Base-by-base conservation (phyloP, 1,140 invertebrate genomes). In the Dinoponera quadriceps region DNA sequence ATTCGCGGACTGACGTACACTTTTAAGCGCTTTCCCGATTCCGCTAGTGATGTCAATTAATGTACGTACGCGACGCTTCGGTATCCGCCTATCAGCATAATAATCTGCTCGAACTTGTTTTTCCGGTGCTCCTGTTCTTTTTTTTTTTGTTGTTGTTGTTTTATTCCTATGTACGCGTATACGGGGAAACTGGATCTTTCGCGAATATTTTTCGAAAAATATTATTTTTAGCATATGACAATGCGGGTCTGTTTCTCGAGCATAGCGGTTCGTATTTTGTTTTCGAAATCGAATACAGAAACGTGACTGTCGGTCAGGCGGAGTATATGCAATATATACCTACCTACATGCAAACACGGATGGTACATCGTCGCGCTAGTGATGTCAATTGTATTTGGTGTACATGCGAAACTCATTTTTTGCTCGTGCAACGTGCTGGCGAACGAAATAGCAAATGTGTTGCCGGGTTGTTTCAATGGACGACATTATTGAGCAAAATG, bases 121-220 rank as follows among this genome's bases (percentile, higher is more conserved):
- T 75, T 49, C 25, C 38, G 7, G 11, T n/a, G n/a, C 14, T 29
- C 49, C 18, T 5, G n/a, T n/a, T 66, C 7, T 66, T 66, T 66
- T 63, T 62, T 63, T 3, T 77, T 38, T 11, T 29, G 7, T 4
- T 59, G n/a, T n/a, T n/a, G n/a, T 62, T 63, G 38, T 77, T 38
- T 11, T 29, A 14, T 4, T 59, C 85, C 85, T 89, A 82, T 82
- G 73, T 90, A 89, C 29, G 22, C n/a, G 29, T 69, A 57, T 85
- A 85, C 86, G 87, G 82, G 82, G 78, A 85, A 88, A 90, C 87
- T 83, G 86, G 85, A 90, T 91, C 68, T 91, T 91, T 87, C 85
- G 78, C 90, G 81, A 78, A 44, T 78, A 69, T 78, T 78, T 78
- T 27, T 38, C 33, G 63, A 69, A 69, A 69, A 78, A 78, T 69